Base-by-base conservation (phyloP, 2,797 vertebrate species). In the Graptemys geographica region DNA sequence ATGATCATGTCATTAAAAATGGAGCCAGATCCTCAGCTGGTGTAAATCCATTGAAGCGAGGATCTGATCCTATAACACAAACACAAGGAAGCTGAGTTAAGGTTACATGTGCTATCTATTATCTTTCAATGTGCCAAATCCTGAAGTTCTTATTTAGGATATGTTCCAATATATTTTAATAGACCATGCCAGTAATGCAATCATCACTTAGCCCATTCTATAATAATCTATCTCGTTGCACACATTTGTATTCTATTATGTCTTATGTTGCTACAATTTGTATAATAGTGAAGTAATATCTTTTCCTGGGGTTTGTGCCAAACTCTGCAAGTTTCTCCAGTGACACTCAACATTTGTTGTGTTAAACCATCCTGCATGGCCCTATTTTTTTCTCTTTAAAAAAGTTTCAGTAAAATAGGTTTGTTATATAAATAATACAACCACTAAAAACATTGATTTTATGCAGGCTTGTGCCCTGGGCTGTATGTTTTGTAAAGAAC, bases 401-500 rank as follows among this genome's bases (percentile, higher is more conserved):
- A 76, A 81, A 62, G 33, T 52, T 47, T n/a, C 57, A 47, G 12
- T 16, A 90, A 53, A 84, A 86, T 90, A 87, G 37, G 5, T 49
- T 84, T 96, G 82, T 94, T 93, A 81, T 53, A 90, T 84, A 92
- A 96, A 4, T 96, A 97, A 97, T 84, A 91, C 91, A 94, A 89
- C 79, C 89, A 95, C 56, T 89, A 84, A 79, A 96, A 97, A 94
- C 94, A 96, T 53, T 25, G 94, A 96, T 90, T 95, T 96, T 88
- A 96, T 96, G 86, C 81, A 95, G 89, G 41, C 86, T 95, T 85
- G 95, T 94, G 94, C 95, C 93, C 79, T 91, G 86, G 94, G 96
- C 95, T 97, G 93, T 96, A 84, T 93, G 90, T 83, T 97, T 96
- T 95, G 90, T 91, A 91, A 96, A 94, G 89, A 62, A 91, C 31